Base-by-base conservation (phyloP, 2,888 invertebrate genomes). In the Pyrrhia umbra region DNA sequence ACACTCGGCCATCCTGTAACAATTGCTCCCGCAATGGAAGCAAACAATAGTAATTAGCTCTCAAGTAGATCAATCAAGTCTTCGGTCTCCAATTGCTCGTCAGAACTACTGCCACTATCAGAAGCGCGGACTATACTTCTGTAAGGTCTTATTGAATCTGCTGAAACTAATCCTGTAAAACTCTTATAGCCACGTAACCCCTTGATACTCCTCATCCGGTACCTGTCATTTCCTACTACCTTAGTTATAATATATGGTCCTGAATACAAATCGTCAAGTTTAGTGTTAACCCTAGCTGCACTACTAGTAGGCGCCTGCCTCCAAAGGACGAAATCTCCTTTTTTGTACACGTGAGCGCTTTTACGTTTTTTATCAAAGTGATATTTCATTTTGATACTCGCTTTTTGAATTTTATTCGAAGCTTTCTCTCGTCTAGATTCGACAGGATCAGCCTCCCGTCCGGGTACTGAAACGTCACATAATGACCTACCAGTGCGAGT, bases 141-240 rank as follows among this genome's bases (percentile, higher is more conserved):
- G 50, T 77, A 77, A 0, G 75, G 71, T 25, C 77, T 23, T 9
- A 74, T 13, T 6, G 72, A 52, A 55, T 79, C 77, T 10, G 68
- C 68, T 6, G 50, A 10, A 1, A 50, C 50, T n/a, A 50, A 6
- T 0, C 50, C 50, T 2, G 18, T 50, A 13, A 50, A 25, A 4
- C 3, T 15, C 13, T 77, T 80, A 16, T 79, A 80, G 0, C 77
- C 78, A 34, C 74, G 55, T 2, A 81, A 16, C 0, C 79, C 80
- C 52, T 81, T 80, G 0, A 81, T 72, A 34, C 79, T 80, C 6
- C 75, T 56, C 1, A 82, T 81, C 50, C 51, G 66, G 50, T 82
- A 82, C 58, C 80, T 62, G 42, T 79, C 80, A 51, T 82, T 82
- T 9, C 79, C 75, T 1, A 80, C 16, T 0, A 75, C 78, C 27